Base-by-base conservation (phyloP, 1,140 invertebrate species). In the Glomeris maerens region DNA sequence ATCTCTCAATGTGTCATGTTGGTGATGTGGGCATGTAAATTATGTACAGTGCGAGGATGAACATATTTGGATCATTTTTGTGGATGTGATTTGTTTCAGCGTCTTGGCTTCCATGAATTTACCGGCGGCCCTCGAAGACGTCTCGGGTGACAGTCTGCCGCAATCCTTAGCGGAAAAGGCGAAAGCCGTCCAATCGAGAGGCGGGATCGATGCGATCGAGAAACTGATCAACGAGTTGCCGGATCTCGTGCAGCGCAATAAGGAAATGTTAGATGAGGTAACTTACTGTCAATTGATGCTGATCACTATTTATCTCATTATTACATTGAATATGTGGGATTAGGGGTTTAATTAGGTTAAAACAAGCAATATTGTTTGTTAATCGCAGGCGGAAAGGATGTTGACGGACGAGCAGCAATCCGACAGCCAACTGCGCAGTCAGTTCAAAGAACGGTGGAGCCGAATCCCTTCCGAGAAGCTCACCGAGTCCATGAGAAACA, bases 191-290 rank as follows among this genome's bases (percentile, higher is more conserved):
- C 72, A 74, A 47, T 67, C 76, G 13, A 74, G 77, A 36, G 88
- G 88, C n/a, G 76, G 62, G 27, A 65, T 84, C 20, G 70, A 74
- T 59, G 70, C 59, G 0, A 67, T 49, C 52, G 66, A 76, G 45
- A 61, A 61, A 27, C 61, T 77, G 56, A 74, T 83, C 48, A 79
- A 64, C 74, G 91, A 98, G 62, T 70, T 98, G 39, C 95, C 94
- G 0, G 83, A 88, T 54, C 70, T 94, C 36, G 73, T 97, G 28
- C 81, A 83, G 63, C 74, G 94, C 51, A 98, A 98, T 69, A 80
- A 80, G 50, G 94, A 98, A 68, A 95, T 99, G 55, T 72, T 99
- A 0, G 81, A 93, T 64, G 94, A 98, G 75, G 84, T 87, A 60
- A 49, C 52, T 49, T n/a, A 7, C 27, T 53, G n/a, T 50, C 25